phyloP scores from a whole-genome alignment of 2,797 vertebrate species.

The Yasuhikotakia modesta region DNA sequence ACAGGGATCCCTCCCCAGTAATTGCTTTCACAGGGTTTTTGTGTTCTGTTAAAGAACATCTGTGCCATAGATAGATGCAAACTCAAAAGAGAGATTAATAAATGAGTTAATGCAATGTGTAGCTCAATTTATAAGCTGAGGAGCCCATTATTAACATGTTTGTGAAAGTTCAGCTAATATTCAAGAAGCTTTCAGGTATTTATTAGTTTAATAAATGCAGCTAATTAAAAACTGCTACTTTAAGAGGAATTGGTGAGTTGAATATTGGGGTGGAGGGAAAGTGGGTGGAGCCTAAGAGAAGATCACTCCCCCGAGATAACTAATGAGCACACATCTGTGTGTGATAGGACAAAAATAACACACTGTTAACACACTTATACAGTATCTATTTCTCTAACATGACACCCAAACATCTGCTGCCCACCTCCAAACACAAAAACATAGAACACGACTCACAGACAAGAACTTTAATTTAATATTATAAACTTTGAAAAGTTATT shows the following conservation, averaged over 20 bases:
- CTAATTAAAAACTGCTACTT: constrained; percentile 47
- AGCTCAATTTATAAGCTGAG: constrained; percentile 60
- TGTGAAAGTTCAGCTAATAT: constrained; percentile 41
- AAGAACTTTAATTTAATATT: constrained; percentile 99
- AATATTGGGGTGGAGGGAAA: neutral
- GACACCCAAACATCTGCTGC: constrained; percentile 4
- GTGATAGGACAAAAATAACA: constrained; percentile 33
- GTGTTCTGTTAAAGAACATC: constrained; percentile 78
- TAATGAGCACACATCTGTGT: constrained; percentile 33
- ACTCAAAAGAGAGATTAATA: constrained; percentile 71
- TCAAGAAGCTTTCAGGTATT: constrained; percentile 49
- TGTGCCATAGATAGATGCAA: constrained; percentile 61
- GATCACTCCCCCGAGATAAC: constrained; percentile 29
- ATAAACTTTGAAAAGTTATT: constrained; percentile 98
- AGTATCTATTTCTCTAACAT: neutral
- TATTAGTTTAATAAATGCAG: constrained; percentile 53
- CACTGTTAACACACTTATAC: constrained; percentile 8
- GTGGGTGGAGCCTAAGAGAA: constrained; percentile 22
- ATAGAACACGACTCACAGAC: constrained; percentile 86
- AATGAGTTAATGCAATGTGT: constrained; percentile 58
- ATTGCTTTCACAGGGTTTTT: constrained; percentile 88
- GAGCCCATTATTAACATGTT: constrained; percentile 57
- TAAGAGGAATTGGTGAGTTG: constrained; percentile 21
- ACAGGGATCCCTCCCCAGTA: constrained; percentile 85
- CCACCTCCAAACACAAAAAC: constrained; percentile 22